Evolutionary conservation across 1,140 invertebrate species (phyloP).

Genomic region (Sycobia sp.): DNA sequence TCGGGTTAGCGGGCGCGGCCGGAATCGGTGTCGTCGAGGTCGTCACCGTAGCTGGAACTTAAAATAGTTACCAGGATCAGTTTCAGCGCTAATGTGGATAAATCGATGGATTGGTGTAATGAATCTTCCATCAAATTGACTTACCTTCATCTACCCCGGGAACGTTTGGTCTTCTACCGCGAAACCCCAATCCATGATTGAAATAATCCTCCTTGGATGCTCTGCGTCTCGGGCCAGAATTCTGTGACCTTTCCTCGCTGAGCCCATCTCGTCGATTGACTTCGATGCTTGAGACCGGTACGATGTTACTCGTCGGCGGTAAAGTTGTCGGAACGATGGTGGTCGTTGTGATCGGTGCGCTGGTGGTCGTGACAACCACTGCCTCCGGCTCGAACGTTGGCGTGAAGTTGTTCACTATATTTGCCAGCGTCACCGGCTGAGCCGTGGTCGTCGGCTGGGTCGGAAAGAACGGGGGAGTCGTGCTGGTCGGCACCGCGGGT

Average conservation of each 20-base stretch:
- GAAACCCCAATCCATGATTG: slow-evolving; percentile 54
- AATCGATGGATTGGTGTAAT: no score
- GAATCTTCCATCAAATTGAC: no score
- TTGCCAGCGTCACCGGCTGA: no score
- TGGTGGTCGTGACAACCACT: neutral
- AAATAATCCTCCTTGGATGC: slow-evolving; percentile 53
- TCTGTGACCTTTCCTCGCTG: neutral
- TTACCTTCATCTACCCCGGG: slow-evolving; percentile 13
- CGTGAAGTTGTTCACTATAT: no score
- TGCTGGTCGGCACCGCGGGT: no score
- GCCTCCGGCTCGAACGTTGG: no score
- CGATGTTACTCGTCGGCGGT: neutral
- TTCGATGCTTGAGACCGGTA: neutral
- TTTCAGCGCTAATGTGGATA: no score
- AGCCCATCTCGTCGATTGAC: neutral
- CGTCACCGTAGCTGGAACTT: slow-evolving; percentile 17
- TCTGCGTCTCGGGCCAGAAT: neutral
- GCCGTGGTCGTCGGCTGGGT: no score
- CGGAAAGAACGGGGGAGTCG: no score
- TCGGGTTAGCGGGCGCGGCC: slow-evolving; percentile 8
- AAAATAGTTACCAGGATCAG: no score
- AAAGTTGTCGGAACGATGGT: neutral
- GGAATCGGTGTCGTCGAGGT: neutral
- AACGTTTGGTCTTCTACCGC: slow-evolving; percentile 45
- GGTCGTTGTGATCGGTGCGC: neutral